Evolutionary conservation across 2,888 invertebrate genomes (phyloP).

Genomic region (Elmis aenea): DNA sequence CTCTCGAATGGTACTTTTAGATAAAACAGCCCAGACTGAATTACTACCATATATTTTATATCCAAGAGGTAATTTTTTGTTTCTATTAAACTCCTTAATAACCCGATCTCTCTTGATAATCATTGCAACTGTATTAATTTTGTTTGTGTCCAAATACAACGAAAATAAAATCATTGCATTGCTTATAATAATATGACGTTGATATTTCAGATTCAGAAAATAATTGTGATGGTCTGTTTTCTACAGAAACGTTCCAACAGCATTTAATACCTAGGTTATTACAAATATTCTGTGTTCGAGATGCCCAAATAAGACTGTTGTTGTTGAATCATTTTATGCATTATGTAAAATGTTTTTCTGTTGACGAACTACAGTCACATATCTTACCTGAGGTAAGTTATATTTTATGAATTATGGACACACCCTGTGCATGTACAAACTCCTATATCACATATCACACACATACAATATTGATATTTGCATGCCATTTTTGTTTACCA

Average conservation of each 20-base stretch:
- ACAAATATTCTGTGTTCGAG: conserved; percentile 79
- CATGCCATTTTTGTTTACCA: too few relatives aligned
- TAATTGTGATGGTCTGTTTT: conserved; percentile 55
- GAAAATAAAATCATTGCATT: too few relatives aligned
- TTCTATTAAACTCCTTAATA: background rate
- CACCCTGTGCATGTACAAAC: too few relatives aligned
- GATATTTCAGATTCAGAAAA: background rate
- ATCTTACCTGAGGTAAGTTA: conserved; percentile 76
- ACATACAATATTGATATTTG: too few relatives aligned
- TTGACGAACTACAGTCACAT: conserved; percentile 67
- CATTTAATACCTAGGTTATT: conserved; percentile 72
- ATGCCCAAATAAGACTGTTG: conserved; percentile 75
- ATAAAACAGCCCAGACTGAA: conserved; percentile 69
- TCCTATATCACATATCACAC: too few relatives aligned
- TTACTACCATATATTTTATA: conserved; percentile 67
- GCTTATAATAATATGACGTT: background rate
- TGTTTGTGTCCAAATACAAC: too few relatives aligned
- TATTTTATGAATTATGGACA: too few relatives aligned
- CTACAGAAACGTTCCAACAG: conserved; percentile 62
- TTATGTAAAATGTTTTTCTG: conserved; percentile 69
- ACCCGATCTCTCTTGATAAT: too few relatives aligned
- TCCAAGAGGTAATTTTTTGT: conserved; percentile 45
- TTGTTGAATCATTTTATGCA: conserved; percentile 73
- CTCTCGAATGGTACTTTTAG: conserved; percentile 80
- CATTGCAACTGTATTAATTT: too few relatives aligned